Percentiles rank a stretch among this genome's conserved stretches.
These are phyloP conservation scores for Calyptommatus sinebrachiatus DNA, from an alignment of 2,113 vertebrate species.

Conservation along the genomic window DNA sequence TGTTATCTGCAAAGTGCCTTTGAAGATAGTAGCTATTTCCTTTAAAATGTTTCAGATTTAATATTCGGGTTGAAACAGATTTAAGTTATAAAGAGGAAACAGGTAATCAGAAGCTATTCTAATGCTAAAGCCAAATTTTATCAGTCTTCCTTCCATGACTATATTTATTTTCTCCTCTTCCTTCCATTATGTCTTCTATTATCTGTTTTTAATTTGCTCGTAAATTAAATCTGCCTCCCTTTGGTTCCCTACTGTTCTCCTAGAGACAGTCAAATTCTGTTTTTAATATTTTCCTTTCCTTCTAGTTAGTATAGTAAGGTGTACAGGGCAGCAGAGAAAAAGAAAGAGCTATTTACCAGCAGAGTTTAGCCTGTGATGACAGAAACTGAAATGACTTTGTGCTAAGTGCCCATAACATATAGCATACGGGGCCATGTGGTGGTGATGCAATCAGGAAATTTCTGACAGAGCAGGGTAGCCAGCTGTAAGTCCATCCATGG, in stretches of 20 bases:
- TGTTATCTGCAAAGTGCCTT: conserved; percentile 26
- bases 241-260: background rate
- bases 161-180: conserved; percentile 19
- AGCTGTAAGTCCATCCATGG: no score
- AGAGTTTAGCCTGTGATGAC: no score
- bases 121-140: conserved; percentile 35
- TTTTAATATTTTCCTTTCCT: conserved; percentile 19
- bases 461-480: no score
- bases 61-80: conserved; percentile 38
- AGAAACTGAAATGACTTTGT: no score
- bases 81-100: conserved; percentile 39
- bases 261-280: conserved; percentile 30
- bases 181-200: conserved; percentile 31
- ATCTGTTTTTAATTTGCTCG: conserved; percentile 65
- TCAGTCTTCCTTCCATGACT: conserved; percentile 41
- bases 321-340: no score
- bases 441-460: no score
- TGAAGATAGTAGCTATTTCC: conserved; percentile 41
- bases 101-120: conserved; percentile 41
- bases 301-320: background rate
- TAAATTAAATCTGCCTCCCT: conserved; percentile 54
- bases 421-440: no score
- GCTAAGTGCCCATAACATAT: no score
- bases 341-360: no score
- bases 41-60: conserved; percentile 55